Percentiles rank a stretch among this genome's conserved stretches.
phyloP scores from a whole-genome alignment of 2,797 vertebrate genomes.

The Linurgus olivaceus region DNA sequence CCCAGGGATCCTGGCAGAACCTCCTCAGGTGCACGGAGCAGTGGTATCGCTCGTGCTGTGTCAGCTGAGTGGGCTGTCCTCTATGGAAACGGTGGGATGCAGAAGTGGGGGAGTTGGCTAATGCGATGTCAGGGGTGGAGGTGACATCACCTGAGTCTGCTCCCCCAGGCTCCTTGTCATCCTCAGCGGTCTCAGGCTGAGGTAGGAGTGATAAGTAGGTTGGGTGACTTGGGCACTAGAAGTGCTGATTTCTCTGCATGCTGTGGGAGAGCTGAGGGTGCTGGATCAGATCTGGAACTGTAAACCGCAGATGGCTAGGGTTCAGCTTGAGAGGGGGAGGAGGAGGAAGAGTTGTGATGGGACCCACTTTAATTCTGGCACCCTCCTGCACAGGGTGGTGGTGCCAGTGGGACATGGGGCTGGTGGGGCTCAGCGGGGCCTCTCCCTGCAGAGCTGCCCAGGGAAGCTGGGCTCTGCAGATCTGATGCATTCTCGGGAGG shows the following conservation, averaged over 20 bases:
- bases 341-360: background rate
- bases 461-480: background rate
- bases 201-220: slow-evolving; percentile 10
- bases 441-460: background rate
- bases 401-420: background rate
- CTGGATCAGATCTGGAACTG: background rate
- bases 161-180: background rate
- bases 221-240: background rate
- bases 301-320: background rate
- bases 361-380: background rate
- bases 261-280: background rate
- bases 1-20: background rate
- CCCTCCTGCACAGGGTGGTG: background rate
- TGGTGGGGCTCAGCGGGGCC: background rate
- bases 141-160: background rate
- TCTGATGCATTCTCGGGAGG: fast-evolving
- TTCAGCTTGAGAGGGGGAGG: background rate
- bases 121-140: background rate
- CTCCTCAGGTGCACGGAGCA: background rate
- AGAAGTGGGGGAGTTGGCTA: background rate
- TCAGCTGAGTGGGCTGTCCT: background rate
- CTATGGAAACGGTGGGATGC: background rate
- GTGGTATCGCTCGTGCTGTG: fast-evolving
- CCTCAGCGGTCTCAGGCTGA: background rate
- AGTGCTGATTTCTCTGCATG: background rate